Percentiles rank a stretch among this genome's conserved stretches.
Conservation (phyloP, 2,888 invertebrate species). For the Torymus tubicola region DNA sequence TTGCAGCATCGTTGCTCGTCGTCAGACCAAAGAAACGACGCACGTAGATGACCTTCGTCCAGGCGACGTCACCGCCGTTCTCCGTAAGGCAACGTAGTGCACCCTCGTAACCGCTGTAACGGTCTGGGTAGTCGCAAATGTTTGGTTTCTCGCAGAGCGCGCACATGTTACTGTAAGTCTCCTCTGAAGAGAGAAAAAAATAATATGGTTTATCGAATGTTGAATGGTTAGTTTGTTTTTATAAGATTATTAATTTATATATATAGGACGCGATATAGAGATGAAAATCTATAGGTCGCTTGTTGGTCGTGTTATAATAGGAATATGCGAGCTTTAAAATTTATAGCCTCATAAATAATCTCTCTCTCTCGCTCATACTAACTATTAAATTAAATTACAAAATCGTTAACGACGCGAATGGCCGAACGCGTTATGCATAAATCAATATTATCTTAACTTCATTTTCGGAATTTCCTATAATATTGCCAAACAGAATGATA, state of each 20-base stretch:
- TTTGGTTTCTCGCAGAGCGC: constrained; percentile 86
- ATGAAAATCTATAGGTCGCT: too few relatives aligned
- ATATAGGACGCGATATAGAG: too few relatives aligned
- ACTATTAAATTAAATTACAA: too few relatives aligned
- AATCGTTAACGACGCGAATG: too few relatives aligned
- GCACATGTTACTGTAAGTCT: constrained; percentile 87
- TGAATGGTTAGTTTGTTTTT: neutral
- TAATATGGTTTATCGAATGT: neutral
- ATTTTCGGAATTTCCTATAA: too few relatives aligned
- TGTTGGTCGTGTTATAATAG: too few relatives aligned
- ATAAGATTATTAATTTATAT: neutral
- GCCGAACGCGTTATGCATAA: too few relatives aligned
- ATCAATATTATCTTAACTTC: too few relatives aligned
- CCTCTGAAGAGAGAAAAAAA: constrained; percentile 78
- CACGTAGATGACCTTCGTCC: constrained; percentile 89
- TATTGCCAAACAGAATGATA: too few relatives aligned
- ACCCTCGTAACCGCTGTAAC: constrained; percentile 91
- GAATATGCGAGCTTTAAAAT: too few relatives aligned
- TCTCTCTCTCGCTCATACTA: too few relatives aligned
- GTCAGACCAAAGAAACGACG: constrained; percentile 87
- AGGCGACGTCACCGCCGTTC: constrained; percentile 90
- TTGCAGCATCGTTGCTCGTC: constrained; percentile 4
- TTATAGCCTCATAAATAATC: too few relatives aligned
- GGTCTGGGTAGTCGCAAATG: constrained; percentile 88
- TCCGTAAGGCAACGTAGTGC: constrained; percentile 89